phyloP scores from a whole-genome alignment of 2,888 invertebrate species.

The Cerceris ruficornis region DNA sequence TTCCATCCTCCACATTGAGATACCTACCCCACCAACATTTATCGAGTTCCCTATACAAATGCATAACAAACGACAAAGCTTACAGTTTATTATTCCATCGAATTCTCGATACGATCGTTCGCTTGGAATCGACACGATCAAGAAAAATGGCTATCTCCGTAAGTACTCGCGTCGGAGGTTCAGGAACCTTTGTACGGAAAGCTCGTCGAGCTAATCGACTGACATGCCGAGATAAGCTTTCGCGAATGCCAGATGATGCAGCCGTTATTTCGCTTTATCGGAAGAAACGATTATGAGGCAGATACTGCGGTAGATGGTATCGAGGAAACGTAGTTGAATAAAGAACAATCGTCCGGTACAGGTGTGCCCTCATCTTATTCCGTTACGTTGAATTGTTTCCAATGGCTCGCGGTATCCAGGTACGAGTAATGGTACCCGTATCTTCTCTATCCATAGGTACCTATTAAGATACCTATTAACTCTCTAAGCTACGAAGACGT shows the following conservation, averaged over 20 bases:
- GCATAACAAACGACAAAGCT: too few relatives aligned
- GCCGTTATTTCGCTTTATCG: conserved; percentile 40
- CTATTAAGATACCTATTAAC: conserved; percentile 46
- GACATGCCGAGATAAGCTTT: conserved; percentile 56
- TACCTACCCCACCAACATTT: too few relatives aligned
- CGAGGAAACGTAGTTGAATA: conserved; percentile 38
- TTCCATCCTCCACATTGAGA: too few relatives aligned
- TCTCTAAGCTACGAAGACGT: conserved; percentile 20
- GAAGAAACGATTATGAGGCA: conserved; percentile 40
- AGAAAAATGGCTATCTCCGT: not conserved
- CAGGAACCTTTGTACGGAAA: conserved; percentile 25
- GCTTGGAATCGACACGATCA: too few relatives aligned
- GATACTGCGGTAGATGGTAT: conserved; percentile 48
- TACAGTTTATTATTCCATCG: too few relatives aligned
- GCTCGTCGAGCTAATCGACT: conserved; percentile 50
- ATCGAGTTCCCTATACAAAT: too few relatives aligned
- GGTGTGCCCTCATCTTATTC: conserved; percentile 49
- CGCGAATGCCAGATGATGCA: conserved; percentile 41
- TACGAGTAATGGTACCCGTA: conserved; percentile 33
- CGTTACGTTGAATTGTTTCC: conserved; percentile 55
- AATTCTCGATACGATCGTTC: too few relatives aligned
- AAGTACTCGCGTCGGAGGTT: not conserved
- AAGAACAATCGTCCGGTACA: conserved; percentile 54
- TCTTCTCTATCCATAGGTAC: conserved; percentile 28
- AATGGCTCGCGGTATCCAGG: conserved; percentile 22